Evolutionary conservation across 2,113 vertebrate genomes (phyloP), one percentile per base, ranked within the genome.

Genomic region (Catagonus wagneri): DNA sequence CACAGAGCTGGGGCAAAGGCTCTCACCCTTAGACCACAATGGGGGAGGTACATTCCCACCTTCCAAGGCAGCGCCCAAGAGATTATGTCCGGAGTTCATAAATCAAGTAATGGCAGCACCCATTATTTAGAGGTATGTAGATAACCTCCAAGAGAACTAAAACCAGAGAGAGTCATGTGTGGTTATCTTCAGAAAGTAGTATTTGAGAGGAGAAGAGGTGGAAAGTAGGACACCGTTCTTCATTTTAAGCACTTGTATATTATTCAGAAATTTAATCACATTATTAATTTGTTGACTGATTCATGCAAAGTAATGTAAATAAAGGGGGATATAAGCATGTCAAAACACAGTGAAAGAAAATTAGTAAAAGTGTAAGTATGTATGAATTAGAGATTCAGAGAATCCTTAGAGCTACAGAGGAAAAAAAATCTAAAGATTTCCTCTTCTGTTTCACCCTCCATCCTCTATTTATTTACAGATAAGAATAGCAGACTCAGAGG

Each of bases 261-360:
- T 44, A 61, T 32, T 93, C 29, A n/a, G 50, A 50, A 61, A 54
- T 71, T 84, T 84, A 92, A 91, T 13, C 39, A 63, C 1, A 29
- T 29, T 50, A 63, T 86, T 72, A 16, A 44, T 94, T 83, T 56
- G 68, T 83, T 79, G 39, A 29, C 15, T 20, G 23, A 75, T 44
- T 81, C 39, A 50, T 81, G 79, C 25, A 92, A 81, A 78, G 10
- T 63, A 85, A 95, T 58, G 39, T 39, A 95, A 95, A 60, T 19
- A 90, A 91, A 81, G 44, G 9, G 4, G 27, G 39, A 86, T 61
- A 32, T 3, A 84, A 93, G 75, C 19, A 72, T 71, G 9, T 60
- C 34, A 72, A 94, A 90, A 44, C 71, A 60, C 1, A 60, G 19
- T 61, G 11, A 71, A 74, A 94, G 27, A 69, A 92, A 58, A 80